A percentile compares a stretch with the other conserved stretches of the same genome.
Evolutionary conservation across 2,113 vertebrate genomes (phyloP).

Genomic region (Callithrix jacchus): DNA sequence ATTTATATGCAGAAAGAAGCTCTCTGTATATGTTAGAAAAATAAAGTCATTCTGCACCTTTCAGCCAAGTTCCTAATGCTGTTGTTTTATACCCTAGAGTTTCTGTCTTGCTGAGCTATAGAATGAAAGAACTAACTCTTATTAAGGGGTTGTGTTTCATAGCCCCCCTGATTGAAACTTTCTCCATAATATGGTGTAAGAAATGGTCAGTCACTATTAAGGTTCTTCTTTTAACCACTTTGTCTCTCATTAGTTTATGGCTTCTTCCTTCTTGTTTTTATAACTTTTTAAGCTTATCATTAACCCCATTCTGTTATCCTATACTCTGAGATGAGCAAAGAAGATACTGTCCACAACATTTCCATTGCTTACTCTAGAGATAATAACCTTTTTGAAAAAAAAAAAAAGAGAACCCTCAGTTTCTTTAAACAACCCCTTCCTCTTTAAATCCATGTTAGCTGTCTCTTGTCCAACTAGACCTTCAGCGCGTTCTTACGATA

Average conservation of each 20-base stretch:
- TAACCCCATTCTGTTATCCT: constrained; percentile 81
- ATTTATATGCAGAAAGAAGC: not conserved
- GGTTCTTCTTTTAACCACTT: constrained; percentile 42
- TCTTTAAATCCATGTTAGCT: constrained; percentile 79
- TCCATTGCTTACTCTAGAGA: constrained; percentile 79
- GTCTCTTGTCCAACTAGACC: constrained; percentile 74
- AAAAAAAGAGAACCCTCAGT: constrained; percentile 69
- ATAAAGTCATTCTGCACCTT: not conserved
- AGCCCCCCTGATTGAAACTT: not conserved
- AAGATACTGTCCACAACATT: constrained; percentile 81
- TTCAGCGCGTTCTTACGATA: constrained; percentile 45
- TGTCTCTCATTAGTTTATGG: constrained; percentile 53
- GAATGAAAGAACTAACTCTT: constrained; percentile 5
- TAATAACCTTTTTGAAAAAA: constrained; percentile 77
- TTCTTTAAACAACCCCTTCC: constrained; percentile 83
- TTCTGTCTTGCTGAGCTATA: not conserved
- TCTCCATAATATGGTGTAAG: constrained; percentile 9
- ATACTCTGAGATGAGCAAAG: constrained; percentile 77
- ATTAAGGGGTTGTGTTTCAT: not conserved
- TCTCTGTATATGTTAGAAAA: not conserved
- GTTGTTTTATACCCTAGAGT: not conserved
- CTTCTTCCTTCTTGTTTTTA: constrained; percentile 76
- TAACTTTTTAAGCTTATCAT: constrained; percentile 81
- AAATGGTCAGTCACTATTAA: not conserved
- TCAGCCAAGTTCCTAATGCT: not conserved